These are phyloP conservation scores for Sturmia bella DNA, from an alignment of 2,888 invertebrate species.

Conservation along the genomic window DNA sequence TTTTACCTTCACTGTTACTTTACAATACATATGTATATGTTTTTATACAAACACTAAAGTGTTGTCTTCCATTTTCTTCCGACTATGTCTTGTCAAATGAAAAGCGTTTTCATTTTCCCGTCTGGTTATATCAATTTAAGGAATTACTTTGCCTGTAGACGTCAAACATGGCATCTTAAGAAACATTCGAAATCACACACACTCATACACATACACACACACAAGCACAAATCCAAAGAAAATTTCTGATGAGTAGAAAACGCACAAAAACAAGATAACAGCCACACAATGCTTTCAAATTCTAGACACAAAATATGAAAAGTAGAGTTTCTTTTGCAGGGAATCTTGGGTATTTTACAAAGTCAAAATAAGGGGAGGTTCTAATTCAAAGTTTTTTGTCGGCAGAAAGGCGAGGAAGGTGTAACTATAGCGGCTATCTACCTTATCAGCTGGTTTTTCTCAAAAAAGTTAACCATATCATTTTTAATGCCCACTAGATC, in stretches of 20 bases:
- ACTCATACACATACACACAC: neutral
- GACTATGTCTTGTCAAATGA: neutral
- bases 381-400: too few species aligned
- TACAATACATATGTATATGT: conserved; percentile 10
- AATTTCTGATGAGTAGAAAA: too few species aligned
- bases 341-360: too few species aligned
- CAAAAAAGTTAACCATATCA: too few species aligned
- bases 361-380: too few species aligned
- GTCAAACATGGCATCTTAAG: conserved; percentile 57
- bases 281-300: neutral
- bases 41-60: conserved; percentile 38
- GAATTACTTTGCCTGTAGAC: conserved; percentile 67
- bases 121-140: conserved; percentile 69
- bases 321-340: neutral
- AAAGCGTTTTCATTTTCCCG: conserved; percentile 52
- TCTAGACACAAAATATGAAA: neutral
- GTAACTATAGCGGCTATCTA: too few species aligned
- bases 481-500: too few species aligned
- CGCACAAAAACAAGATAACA: neutral
- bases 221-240: too few species aligned
- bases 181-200: neutral
- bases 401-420: too few species aligned
- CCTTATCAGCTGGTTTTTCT: too few species aligned
- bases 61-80: conserved; percentile 16
- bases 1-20: neutral